Base-by-base conservation (phyloP, 2,797 vertebrate species). In the Clamator glandarius region DNA sequence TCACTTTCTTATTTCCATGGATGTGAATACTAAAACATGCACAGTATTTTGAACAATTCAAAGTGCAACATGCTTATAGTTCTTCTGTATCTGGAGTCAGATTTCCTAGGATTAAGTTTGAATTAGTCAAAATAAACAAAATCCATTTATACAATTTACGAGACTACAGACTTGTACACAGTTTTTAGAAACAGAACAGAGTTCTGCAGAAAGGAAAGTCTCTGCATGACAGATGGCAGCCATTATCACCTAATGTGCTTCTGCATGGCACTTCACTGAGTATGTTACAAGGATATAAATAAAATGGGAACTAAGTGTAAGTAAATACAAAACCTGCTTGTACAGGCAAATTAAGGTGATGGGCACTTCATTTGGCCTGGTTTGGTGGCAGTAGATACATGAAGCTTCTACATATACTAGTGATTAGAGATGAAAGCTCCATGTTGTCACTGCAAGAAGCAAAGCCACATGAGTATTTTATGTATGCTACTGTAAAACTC, bases 171-270 rank as follows among this genome's bases (percentile, higher is more conserved):
- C 1, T 0, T 15, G 11, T 9, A 35, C 57, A 31, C 9, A 61
- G 24, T 19, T 94, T 94, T 89, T 64, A 80, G 83, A 92, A 84
- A 72, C 15, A 70, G 52, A 84, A 46, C 7, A 73, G 63, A 19
- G 36, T n/a, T 79, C 76, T 67, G 33, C 21, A 69, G 42, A 41
- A 61, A 62, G 52, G 87, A 50, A 68, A 74, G 35, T 26, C 55
- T 62, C 25, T 59, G 3, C 12, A 3, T 69, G 75, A 84, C 85
- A 75, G 69, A 88, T 81, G 70, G 67, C 69, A 81, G n/a, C 44
- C 51, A 79, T 67, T 50, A 39, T 63, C 86, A 89, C 84, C 77
- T 90, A 86, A 92, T 59, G 77, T 29, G 62, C 58, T 75, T 91
- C 77, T 73, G 70, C 69, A 73, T 94, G 55, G 44, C 51, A 48